Evolutionary conservation across 2,797 vertebrate species (phyloP).

Genomic region (Florisuga fusca): DNA sequence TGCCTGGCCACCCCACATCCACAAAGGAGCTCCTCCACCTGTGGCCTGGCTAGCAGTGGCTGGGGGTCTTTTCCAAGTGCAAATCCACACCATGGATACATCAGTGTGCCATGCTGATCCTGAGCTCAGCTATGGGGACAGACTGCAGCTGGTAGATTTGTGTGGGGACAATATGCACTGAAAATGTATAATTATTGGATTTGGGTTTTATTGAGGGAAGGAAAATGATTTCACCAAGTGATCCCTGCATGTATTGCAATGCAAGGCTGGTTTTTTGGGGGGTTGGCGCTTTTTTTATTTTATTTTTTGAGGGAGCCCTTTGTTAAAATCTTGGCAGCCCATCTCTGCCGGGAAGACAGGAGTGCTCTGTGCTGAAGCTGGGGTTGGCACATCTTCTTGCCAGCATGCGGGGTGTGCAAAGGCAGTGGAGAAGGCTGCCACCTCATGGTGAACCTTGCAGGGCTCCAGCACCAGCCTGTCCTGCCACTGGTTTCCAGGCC

Average conservation of each 20-base stretch:
- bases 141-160: not conserved
- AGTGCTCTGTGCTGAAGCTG: constrained; percentile 36
- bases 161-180: not conserved
- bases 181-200: not conserved
- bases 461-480: not conserved
- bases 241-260: not conserved
- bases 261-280: not conserved
- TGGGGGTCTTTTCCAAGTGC: not conserved
- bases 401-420: not conserved
- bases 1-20: not conserved
- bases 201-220: not conserved
- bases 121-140: not conserved
- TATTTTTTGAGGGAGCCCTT: constrained; percentile 41
- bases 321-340: constrained; percentile 64
- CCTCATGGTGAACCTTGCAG: constrained; percentile 44
- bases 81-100: not conserved
- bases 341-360: constrained; percentile 46
- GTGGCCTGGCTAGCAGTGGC: not conserved
- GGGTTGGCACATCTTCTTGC: not conserved
- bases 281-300: not conserved
- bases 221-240: not conserved
- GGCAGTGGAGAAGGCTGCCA: constrained; percentile 63
- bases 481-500: accelerated
- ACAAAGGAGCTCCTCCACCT: not conserved
- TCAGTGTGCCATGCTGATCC: accelerated